A percentile compares a stretch with the other conserved stretches of the same genome.
These are phyloP conservation scores for Drosophila nasuta DNA, from an alignment of 1,140 invertebrate genomes.

Conservation along the genomic window DNA sequence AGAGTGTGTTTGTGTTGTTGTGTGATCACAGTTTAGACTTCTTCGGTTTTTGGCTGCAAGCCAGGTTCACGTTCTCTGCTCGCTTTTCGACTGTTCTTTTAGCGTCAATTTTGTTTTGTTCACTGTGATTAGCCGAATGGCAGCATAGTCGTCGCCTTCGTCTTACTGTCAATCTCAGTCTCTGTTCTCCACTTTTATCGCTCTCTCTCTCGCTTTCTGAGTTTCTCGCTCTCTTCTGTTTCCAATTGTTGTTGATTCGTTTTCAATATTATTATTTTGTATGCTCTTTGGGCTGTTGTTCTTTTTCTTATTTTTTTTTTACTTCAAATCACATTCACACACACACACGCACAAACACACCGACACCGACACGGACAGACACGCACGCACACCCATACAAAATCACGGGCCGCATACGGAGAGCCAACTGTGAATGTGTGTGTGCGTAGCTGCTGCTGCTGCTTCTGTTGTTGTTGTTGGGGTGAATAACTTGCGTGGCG, in stretches of 20 bases:
- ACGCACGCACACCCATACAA: constrained; percentile 42
- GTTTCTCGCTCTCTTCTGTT: constrained; percentile 38
- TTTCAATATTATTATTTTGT: constrained; percentile 82
- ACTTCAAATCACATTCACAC: constrained; percentile 55
- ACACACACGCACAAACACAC: constrained; percentile 28
- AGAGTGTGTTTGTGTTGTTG: neutral
- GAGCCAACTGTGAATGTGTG: constrained; percentile 51
- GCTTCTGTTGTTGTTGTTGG: constrained; percentile 71
- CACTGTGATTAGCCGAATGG: constrained; percentile 73
- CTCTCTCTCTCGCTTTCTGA: constrained; percentile 1
- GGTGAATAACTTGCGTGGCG: constrained; percentile 80
- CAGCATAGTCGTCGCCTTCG: constrained; percentile 45
- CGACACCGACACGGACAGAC: constrained; percentile 4
- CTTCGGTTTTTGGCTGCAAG: constrained; percentile 45
- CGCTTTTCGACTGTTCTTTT: constrained; percentile 47
- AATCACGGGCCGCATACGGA: constrained; percentile 69
- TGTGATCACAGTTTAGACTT: constrained; percentile 45
- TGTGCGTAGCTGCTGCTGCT: constrained; percentile 66
- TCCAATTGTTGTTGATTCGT: constrained; percentile 69
- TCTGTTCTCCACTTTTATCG: constrained; percentile 46
- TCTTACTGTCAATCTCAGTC: constrained; percentile 24
- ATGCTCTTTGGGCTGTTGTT: constrained; percentile 56
- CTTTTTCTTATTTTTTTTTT: constrained; percentile 41
- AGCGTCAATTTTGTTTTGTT: constrained; percentile 72
- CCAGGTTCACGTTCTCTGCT: constrained; percentile 55